phyloP scores from a whole-genome alignment of 2,888 invertebrate species.

The Eledone cirrhosa region DNA sequence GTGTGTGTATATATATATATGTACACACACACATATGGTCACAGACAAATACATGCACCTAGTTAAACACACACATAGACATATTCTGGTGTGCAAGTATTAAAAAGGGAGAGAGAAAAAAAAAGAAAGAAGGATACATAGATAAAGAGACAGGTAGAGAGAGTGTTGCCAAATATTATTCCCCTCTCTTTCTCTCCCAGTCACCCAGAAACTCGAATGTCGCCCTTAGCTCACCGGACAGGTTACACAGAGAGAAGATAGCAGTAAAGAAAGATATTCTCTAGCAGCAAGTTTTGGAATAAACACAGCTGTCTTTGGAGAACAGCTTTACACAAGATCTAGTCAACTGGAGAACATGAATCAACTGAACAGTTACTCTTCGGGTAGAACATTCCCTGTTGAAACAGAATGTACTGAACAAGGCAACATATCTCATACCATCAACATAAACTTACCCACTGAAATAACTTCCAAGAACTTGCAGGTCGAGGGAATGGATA shows the following conservation, averaged over 20 bases:
- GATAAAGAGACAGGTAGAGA: background rate
- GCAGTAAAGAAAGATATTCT: too few species aligned
- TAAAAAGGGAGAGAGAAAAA: background rate
- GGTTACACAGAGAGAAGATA: background rate
- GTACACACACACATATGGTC: too few species aligned
- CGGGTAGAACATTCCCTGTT: background rate
- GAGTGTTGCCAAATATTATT: background rate
- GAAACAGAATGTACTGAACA: background rate
- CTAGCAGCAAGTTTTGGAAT: background rate
- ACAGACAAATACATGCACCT: background rate
- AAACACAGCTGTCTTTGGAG: constrained; percentile 26
- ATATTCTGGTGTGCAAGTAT: background rate
- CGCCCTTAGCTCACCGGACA: background rate
- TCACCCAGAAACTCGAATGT: too few species aligned
- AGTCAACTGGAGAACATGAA: background rate
- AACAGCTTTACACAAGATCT: background rate
- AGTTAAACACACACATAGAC: background rate
- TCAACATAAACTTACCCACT: background rate
- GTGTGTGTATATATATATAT: background rate
- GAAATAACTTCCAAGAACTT: too few species aligned
- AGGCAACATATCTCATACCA: background rate
- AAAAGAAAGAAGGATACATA: background rate
- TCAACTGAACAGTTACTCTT: background rate
- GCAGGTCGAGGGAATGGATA: too few species aligned
- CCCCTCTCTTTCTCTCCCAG: background rate